Evolutionary conservation across 2,888 invertebrate species (phyloP), one percentile per base, ranked within the genome.

Genomic region (Yponomeuta malinellus): DNA sequence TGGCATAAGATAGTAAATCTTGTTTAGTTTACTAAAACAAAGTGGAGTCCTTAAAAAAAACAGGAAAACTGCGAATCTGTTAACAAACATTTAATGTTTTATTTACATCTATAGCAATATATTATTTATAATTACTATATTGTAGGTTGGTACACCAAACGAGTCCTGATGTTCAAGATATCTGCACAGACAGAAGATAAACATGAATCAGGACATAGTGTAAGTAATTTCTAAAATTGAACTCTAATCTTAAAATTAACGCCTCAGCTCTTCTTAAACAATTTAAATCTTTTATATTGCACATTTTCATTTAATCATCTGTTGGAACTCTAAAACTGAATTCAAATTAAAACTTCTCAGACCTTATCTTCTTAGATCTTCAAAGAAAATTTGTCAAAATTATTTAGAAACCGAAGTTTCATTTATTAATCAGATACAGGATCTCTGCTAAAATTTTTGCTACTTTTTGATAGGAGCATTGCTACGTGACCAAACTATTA

Each of bases 61-160:
- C 6, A 52, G 12, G 52, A 52, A 79, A 80, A 80, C 76, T 75
- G 74, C 79, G 72, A 12, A 74, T 80, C 81, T 87, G 85, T 91
- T 90, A 91, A 92, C 91, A 91, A 91, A 91, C 91, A 91, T 92
- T 91, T 91, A 92, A 87, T 92, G 89, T 85, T 87, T 84, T 85
- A 84, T 86, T 88, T 73, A 72, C 79, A 70, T 70, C 63, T 88
- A 89, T 89, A 92, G 86, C 86, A 89, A 92, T 92, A 92, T 92
- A 92, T 91, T 92, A 92, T 90, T 88, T 91, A 83, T 88, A 87
- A 71, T 63, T 43, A 87, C 82, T 89, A 86, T 88, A 87, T 88
- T 59, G 15, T 59, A 15, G 81, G 77, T 84, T 81, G 84, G 81
- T 83, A 81, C 78, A 68, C 79, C 79, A 83, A 77, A 78, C 79